Evolutionary conservation across 2,797 vertebrate genomes (phyloP).

Genomic region (Rachycentron canadum): DNA sequence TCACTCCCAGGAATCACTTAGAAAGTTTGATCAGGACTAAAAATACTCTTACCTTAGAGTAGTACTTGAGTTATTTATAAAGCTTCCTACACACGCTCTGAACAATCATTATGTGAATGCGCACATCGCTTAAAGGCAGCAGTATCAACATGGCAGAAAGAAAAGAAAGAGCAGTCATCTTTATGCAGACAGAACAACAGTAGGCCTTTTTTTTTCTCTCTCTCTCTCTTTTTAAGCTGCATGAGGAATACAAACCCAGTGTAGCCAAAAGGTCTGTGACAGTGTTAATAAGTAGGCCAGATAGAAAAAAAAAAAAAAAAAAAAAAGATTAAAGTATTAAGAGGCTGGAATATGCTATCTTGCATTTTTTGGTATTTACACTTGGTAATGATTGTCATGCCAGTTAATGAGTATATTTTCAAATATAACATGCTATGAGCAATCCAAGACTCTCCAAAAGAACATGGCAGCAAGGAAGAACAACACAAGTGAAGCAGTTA

Average conservation of each 20-base stretch:
- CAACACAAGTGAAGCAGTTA: not conserved
- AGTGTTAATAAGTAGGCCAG: conserved; percentile 58
- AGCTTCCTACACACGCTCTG: conserved; percentile 61
- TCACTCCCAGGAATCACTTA: conserved; percentile 45
- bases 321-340: conserved; percentile 63
- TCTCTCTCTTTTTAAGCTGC: conserved; percentile 7
- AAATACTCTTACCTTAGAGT: conserved; percentile 72
- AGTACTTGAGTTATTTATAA: conserved; percentile 78
- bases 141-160: conserved; percentile 31
- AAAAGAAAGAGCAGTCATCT: conserved; percentile 37
- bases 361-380: conserved; percentile 46
- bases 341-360: conserved; percentile 33
- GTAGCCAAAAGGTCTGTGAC: conserved; percentile 50
- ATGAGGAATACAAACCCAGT: conserved; percentile 32
- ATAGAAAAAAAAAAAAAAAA: too few species aligned
- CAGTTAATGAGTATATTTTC: conserved; percentile 47
- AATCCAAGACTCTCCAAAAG: conserved; percentile 12
- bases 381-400: conserved; percentile 44
- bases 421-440: conserved; percentile 19
- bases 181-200: conserved; percentile 33
- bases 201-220: not conserved
- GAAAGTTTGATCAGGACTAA: conserved; percentile 74
- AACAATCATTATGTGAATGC: conserved; percentile 56
- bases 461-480: conserved; percentile 1
- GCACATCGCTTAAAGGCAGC: conserved; percentile 54